These are phyloP conservation scores for Mesoligia furuncula DNA, from an alignment of 2,888 invertebrate genomes.

Conservation along the genomic window DNA sequence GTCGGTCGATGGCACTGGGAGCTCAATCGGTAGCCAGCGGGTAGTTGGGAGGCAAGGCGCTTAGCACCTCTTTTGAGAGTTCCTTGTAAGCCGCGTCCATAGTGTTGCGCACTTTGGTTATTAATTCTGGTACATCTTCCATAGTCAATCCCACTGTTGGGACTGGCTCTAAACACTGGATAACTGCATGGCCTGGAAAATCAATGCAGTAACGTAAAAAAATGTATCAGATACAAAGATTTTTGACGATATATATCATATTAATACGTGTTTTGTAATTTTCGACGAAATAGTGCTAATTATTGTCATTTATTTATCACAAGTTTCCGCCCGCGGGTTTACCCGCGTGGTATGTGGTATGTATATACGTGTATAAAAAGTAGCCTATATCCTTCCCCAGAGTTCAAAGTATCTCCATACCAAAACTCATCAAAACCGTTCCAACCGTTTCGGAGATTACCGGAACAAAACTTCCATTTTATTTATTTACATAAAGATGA, in stretches of 20 bases:
- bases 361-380: background rate
- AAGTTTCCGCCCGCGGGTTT: background rate
- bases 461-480: background rate
- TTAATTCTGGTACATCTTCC: slow-evolving; percentile 88
- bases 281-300: background rate
- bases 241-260: background rate
- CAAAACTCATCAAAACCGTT: background rate
- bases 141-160: slow-evolving; percentile 87
- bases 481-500: background rate
- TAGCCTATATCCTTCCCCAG: background rate
- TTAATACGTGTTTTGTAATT: background rate
- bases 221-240: too few species aligned
- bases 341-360: background rate
- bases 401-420: background rate
- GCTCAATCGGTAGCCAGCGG: slow-evolving; percentile 84
- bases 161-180: slow-evolving; percentile 89
- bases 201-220: background rate
- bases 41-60: slow-evolving; percentile 86
- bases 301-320: background rate
- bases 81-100: slow-evolving; percentile 89
- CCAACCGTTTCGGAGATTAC: background rate
- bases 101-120: slow-evolving; percentile 83
- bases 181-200: slow-evolving; percentile 88
- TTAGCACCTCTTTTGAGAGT: slow-evolving; percentile 87
- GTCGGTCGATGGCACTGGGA: slow-evolving; percentile 38